A percentile compares a stretch with the other conserved stretches of the same genome.
Evolutionary conservation across 2,888 invertebrate species (phyloP).

Genomic region (Lysandra coridon): DNA sequence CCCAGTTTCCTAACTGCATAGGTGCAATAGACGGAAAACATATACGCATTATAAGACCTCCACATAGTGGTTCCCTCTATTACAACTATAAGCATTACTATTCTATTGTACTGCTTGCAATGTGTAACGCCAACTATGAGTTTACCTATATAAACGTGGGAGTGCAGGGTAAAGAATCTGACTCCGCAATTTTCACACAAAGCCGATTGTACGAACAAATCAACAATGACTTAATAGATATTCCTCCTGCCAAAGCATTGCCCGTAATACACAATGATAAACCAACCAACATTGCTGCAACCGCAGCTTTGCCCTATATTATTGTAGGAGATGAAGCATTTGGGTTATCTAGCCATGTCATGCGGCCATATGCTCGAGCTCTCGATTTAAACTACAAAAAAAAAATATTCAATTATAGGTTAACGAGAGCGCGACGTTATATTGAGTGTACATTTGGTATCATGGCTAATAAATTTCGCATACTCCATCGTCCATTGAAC

Average conservation of each 20-base stretch:
- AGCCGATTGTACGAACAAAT: conserved; percentile 42
- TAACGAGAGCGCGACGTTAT: conserved; percentile 38
- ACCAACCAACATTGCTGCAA: conserved; percentile 41
- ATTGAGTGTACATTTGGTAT: conserved; percentile 40
- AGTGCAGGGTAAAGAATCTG: conserved; percentile 43
- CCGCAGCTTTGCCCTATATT: conserved; percentile 40
- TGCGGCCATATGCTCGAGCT: conserved; percentile 42
- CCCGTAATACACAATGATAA: conserved; percentile 39
- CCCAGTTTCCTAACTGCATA: conserved; percentile 33
- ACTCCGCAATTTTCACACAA: conserved; percentile 44
- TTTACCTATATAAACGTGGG: conserved; percentile 45
- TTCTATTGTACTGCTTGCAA: conserved; percentile 44
- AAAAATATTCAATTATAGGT: conserved; percentile 40
- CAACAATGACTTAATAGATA: conserved; percentile 40
- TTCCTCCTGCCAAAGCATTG: conserved; percentile 39
- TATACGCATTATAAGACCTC: conserved; percentile 43
- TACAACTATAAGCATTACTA: conserved; percentile 43
- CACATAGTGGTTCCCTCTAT: conserved; percentile 42
- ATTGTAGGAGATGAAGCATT: conserved; percentile 33
- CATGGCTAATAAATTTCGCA: conserved; percentile 42
- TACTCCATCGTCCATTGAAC: conserved; percentile 41
- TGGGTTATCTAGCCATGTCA: conserved; percentile 41
- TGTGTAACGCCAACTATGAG: conserved; percentile 44
- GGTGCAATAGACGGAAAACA: conserved; percentile 40
- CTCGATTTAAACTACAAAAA: conserved; percentile 37